Conservation (phyloP, 2,888 invertebrate genomes). For the Heliconius hortense region DNA sequence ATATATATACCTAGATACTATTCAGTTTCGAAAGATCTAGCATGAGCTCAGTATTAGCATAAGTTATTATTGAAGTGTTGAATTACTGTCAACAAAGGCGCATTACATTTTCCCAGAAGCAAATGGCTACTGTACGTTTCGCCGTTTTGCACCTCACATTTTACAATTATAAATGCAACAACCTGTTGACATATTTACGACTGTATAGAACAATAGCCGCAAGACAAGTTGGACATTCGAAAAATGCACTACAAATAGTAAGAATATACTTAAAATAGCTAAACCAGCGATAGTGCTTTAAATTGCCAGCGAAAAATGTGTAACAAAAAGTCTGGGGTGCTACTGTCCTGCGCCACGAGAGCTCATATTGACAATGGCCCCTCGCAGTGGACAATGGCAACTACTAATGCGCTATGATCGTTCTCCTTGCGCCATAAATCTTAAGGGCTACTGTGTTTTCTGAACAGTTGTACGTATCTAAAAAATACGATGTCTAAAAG, state of each 20-base stretch:
- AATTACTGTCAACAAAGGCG: constrained; percentile 6
- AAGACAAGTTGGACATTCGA: constrained; percentile 42
- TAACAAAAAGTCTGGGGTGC: constrained; percentile 46
- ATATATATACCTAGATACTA: background rate
- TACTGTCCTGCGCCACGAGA: constrained; percentile 53
- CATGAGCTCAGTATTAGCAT: background rate
- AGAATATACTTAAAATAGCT: constrained; percentile 36
- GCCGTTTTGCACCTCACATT: constrained; percentile 35
- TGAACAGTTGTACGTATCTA: constrained; percentile 28
- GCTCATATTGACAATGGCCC: constrained; percentile 59
- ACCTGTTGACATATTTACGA: constrained; percentile 79
- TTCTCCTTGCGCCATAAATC: constrained; percentile 73
- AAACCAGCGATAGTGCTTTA: constrained; percentile 17
- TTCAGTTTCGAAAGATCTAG: background rate
- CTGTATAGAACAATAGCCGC: constrained; percentile 64
- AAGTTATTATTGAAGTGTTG: background rate
- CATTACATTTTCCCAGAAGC: constrained; percentile 35
- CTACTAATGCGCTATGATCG: constrained; percentile 80
- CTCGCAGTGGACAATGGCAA: constrained; percentile 71
- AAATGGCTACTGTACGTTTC: constrained; percentile 51
- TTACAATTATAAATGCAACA: constrained; percentile 49
- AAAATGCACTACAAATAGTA: constrained; percentile 23
- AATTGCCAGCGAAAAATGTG: constrained; percentile 32
- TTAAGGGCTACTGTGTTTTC: constrained; percentile 51
- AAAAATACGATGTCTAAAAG: constrained; percentile 36